Base-by-base conservation (phyloP, 2,113 vertebrate genomes). In the Lepidothrix coronata region DNA sequence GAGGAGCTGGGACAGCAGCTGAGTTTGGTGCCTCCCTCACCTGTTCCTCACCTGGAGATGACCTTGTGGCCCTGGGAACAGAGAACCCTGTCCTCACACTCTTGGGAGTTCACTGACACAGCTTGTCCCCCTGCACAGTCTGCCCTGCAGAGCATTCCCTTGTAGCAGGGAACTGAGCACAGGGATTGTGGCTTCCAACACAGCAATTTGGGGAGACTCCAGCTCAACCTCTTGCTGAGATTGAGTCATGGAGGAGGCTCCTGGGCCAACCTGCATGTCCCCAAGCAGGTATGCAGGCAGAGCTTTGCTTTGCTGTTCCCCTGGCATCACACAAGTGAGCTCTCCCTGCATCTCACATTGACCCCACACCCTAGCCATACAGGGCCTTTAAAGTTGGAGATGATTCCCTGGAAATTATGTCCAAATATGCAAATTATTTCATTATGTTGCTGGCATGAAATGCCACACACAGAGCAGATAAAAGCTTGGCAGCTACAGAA, bases 401-500 rank as follows among this genome's bases (percentile, higher is more conserved):
- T 14, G 22, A 20, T 24, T 75, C 65, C 2, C 3, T 75, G 63
- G 81, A 96, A 95, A 91, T 93, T 46, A 91, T 87, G 76, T 91
- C 48, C 28, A 94, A 92, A 86, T 63, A 74, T 61, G 52, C 52
- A 88, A 89, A 96, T 95, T 77, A 86, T 78, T 86, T 90, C 72
- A 92, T 95, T 96, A 93, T 81, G 83, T 86, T 0, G 10, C 70
- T 95, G 93, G 88, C 88, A 90, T 55, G 59, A 91, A 93, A 58
- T 95, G 67, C 51, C 35, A 68, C 55, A 52, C 23, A 20, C 14
- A 35, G 85, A 81, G 61, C 2, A 2, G 70, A 61, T 86, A 77
- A 91, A 91, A 92, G 33, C 88, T 91, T 93, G 91, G 93, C 92
- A 96, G 79, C 79, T 61, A 48, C 62, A 71, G 76, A 75, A 81